These are phyloP conservation scores for Leptosomus discolor DNA, from an alignment of 2,113 vertebrate species.

Conservation along the genomic window DNA sequence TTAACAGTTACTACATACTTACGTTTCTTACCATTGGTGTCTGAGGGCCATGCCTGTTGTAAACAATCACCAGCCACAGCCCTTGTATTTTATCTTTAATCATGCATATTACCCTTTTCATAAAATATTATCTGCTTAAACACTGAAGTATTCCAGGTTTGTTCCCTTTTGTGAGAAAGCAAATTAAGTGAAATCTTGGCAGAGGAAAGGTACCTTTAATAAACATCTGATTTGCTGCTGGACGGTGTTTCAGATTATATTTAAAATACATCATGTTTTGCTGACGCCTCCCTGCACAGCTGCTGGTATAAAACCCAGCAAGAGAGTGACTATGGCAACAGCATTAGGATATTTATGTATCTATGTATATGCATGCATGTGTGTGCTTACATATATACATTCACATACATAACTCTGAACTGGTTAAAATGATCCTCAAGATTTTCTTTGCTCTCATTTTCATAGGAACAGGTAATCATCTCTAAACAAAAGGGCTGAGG, in stretches of 20 bases:
- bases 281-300: slow-evolving; percentile 59
- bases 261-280: slow-evolving; percentile 66
- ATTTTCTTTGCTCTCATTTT: slow-evolving; percentile 14
- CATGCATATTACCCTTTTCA: slow-evolving; percentile 13
- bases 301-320: slow-evolving; percentile 45
- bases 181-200: slow-evolving; percentile 19
- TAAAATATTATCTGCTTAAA: slow-evolving; percentile 53
- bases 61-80: slow-evolving; percentile 25
- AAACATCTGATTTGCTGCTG: slow-evolving; percentile 60
- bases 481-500: neutral
- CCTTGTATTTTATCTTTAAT: slow-evolving; percentile 41
- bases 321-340: slow-evolving; percentile 71
- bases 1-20: slow-evolving; percentile 25
- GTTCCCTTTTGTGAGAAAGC: slow-evolving; percentile 4
- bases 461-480: neutral
- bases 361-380: neutral
- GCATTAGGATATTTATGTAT: slow-evolving; percentile 37
- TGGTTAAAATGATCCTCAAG: neutral
- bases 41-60: neutral
- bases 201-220: slow-evolving; percentile 23
- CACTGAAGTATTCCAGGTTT: slow-evolving; percentile 34
- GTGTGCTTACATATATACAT: neutral
- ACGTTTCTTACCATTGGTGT: neutral
- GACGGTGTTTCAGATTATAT: slow-evolving; percentile 40
- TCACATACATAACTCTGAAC: neutral